Base-by-base conservation (phyloP, 2,797 vertebrate genomes). In the Lutjanus campechanus region DNA sequence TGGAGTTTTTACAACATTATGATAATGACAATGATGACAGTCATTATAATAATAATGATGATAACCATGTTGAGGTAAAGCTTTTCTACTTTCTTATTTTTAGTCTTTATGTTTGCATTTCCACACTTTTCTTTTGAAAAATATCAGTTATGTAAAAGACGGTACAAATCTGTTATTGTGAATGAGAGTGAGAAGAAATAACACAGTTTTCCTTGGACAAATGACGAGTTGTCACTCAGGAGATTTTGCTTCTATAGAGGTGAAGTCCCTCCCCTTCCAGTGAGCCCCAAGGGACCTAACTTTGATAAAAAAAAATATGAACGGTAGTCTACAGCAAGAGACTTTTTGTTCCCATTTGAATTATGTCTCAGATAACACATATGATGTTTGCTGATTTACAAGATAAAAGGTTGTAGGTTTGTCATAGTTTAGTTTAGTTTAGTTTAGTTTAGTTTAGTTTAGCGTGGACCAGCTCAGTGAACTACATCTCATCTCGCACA, bases 11-110 rank as follows among this genome's bases (percentile, higher is more conserved):
- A 20, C 72, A 77, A 75, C n/a, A 72, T 19, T 7, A 56, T 51
- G 40, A 59, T 58, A 79, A 55, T 72, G 22, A 71, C 10, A 72
- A 60, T 71, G 7, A 47, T 64, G 50, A 44, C 25, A 62, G 43
- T 69, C 22, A 53, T 82, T 19, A 58, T 1, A 10, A 58, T 60
- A 44, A 82, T 50, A 17, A 66, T 56, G 47, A 58, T 41, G 25
- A 75, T 54, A 46, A 46, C 54, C n/a, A 17, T 55, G 40, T 70
- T 61, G 63, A 73, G 62, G 49, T 51, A 72, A 17, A 46, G 19
- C 36, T 62, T 44, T 15, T 12, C 15, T 29, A 44, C 20, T 8
- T 73, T 47, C 43, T 56, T 71, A 73, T 60, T 71, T 73, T 67
- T 20, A 36, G 56, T 41, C 58, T 62, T 73, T 43, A 29, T 47